Evolutionary conservation across 2,888 invertebrate species (phyloP).

Genomic region (Caenorhabditis wallacei): DNA sequence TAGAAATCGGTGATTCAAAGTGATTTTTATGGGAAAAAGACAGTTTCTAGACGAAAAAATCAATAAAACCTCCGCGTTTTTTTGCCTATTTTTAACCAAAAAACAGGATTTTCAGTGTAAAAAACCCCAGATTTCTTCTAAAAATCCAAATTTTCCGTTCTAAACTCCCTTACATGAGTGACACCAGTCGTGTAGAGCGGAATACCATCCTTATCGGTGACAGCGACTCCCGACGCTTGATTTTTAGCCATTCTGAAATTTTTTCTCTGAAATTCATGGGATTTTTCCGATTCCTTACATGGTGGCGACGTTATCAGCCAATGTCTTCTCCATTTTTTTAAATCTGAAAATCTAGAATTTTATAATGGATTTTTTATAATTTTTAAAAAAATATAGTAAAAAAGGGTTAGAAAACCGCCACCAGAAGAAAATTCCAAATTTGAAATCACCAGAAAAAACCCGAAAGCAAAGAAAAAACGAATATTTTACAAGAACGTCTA

Average conservation of each 20-base stretch:
- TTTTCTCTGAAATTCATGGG: too few species aligned
- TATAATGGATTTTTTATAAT: neutral
- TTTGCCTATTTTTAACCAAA: too few species aligned
- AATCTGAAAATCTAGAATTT: neutral
- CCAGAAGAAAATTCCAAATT: neutral
- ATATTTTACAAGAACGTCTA: neutral
- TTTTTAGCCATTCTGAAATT: slow-evolving; percentile 39
- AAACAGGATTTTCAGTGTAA: neutral
- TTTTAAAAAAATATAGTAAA: neutral
- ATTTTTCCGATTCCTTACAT: slow-evolving; percentile 49
- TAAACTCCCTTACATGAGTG: slow-evolving; percentile 15
- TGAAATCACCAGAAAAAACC: neutral
- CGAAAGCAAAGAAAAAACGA: neutral
- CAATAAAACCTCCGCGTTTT: too few species aligned
- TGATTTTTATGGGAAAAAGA: too few species aligned
- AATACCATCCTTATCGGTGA: slow-evolving; percentile 51
- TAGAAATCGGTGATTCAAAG: too few species aligned
- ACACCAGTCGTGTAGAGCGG: slow-evolving; percentile 41
- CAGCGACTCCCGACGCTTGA: slow-evolving; percentile 41
- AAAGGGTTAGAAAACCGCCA: slow-evolving; percentile 6
- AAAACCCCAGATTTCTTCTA: neutral
- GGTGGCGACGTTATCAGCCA: slow-evolving; percentile 34
- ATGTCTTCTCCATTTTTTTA: slow-evolving; percentile 50
- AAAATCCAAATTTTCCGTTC: neutral
- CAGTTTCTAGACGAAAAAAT: too few species aligned